Evolutionary conservation across 2,113 vertebrate species (phyloP), one percentile per base, ranked within the genome.

Genomic region (Paradoxurus hermaphroditus): DNA sequence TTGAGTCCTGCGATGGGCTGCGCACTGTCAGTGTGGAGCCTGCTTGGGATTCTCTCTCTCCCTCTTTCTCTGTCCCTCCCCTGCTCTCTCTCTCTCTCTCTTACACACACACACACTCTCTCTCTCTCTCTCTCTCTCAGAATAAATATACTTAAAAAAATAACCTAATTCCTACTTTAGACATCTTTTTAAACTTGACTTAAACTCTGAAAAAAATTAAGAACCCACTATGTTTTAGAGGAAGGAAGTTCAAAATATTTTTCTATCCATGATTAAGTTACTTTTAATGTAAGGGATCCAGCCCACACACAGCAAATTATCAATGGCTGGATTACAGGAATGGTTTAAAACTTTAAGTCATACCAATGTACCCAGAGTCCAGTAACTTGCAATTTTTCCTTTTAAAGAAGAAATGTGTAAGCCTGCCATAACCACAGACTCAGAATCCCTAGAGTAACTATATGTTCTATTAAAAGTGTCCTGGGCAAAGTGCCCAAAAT

Each of bases 381-480:
- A 90, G 88, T 94, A 91, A 97, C 44, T 16, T 93, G 63, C 81
- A 81, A 7, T 23, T 95, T 97, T 97, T 97, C 56, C 90, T 98
- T 97, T 97, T 97, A 97, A 98, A 98, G 98, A 98, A 98, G 93
- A 97, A 98, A 98, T 97, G 96, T 97, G 88, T 94, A 98, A 97
- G 23, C 88, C 91, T 98, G 97, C 87, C 97, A 98, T 95, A 98
- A 98, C 94, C 88, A 97, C 85, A 97, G 98, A 97, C 95, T 78
- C 85, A 97, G 97, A 98, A 98, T 98, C 98, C 98, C 97, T 97
- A 97, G 98, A 98, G 98, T 98, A 98, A 98, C 97, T 98, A 98
- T 98, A 98, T 96, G 98, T 99, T 98, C 99, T 99, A 98, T 99
- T 99, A 99, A 99, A 99, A 99, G 99, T 98, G 98, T 98, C 98